A percentile compares a stretch with the other conserved stretches of the same genome.
phyloP scores from a whole-genome alignment of 2,113 vertebrate species.

The Erythrocercus mccallii region DNA sequence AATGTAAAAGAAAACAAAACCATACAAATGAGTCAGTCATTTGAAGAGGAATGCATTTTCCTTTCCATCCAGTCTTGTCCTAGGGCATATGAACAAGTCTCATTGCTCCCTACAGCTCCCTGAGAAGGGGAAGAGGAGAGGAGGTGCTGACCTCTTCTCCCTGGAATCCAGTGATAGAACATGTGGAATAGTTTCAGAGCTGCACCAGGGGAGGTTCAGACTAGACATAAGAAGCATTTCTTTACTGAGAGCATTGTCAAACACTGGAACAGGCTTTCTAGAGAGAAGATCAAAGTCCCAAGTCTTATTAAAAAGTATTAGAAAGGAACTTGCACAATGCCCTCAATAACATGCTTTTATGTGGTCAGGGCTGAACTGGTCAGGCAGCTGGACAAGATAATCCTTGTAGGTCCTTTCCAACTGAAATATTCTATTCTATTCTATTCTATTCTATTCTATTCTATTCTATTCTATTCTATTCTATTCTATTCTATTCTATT shows the following conservation, averaged over 20 bases:
- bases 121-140: not conserved
- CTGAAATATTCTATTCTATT: not conserved
- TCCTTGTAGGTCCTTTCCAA: not conserved
- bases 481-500: not conserved
- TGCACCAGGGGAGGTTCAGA: not conserved
- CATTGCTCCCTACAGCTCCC: not conserved
- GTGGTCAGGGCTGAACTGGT: not conserved
- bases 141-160: not conserved
- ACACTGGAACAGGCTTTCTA: not conserved
- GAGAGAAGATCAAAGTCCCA: fast-evolving
- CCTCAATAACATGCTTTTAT: not conserved
- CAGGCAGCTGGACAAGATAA: not conserved
- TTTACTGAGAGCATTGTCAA: not conserved
- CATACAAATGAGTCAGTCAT: not conserved
- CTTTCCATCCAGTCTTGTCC: not conserved
- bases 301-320: not conserved
- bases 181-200: not conserved
- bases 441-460: not conserved
- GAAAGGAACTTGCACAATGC: not conserved
- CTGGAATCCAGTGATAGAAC: not conserved
- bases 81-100: not conserved
- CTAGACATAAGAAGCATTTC: not conserved
- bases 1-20: not conserved
- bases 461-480: not conserved
- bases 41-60: not conserved